Conservation (phyloP, 2,113 vertebrate genomes). For the Dunckerocampus dactyliophorus region DNA sequence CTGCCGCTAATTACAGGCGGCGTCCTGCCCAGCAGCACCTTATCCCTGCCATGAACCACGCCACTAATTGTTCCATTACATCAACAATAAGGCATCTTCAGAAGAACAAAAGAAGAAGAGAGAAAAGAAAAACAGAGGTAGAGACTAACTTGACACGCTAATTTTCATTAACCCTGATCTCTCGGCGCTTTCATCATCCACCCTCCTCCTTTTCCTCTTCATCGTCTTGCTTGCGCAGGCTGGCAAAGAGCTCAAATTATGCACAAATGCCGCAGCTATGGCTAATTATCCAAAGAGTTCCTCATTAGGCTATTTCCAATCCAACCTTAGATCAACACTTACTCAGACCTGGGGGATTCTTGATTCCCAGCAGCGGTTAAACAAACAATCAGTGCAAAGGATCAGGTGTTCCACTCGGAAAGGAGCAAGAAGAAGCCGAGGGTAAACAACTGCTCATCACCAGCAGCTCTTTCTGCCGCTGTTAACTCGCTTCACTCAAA, state of each 20-base stretch:
- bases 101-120: constrained; percentile 64
- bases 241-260: constrained; percentile 75
- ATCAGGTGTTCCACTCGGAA: constrained; percentile 73
- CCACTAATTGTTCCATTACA: constrained; percentile 82
- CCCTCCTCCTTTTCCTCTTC: constrained; percentile 28
- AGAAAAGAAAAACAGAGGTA: constrained; percentile 49
- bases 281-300: constrained; percentile 74
- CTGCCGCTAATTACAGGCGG: constrained; percentile 77
- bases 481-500: neutral
- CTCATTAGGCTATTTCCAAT: constrained; percentile 80
- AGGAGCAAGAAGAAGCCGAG: constrained; percentile 55
- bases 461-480: neutral
- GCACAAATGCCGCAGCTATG: constrained; percentile 71
- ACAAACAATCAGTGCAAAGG: constrained; percentile 79
- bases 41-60: constrained; percentile 64
- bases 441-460: constrained; percentile 75
- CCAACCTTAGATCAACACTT: constrained; percentile 77
- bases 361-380: constrained; percentile 75
- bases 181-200: constrained; percentile 59
- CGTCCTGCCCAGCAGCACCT: constrained; percentile 66
- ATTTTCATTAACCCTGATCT: constrained; percentile 77
- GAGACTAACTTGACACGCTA: constrained; percentile 68
- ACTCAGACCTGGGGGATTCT: constrained; percentile 74
- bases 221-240: constrained; percentile 36
- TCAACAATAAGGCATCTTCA: constrained; percentile 69